phyloP scores from a whole-genome alignment of 2,888 invertebrate genomes.

The Pyralis farinalis region DNA sequence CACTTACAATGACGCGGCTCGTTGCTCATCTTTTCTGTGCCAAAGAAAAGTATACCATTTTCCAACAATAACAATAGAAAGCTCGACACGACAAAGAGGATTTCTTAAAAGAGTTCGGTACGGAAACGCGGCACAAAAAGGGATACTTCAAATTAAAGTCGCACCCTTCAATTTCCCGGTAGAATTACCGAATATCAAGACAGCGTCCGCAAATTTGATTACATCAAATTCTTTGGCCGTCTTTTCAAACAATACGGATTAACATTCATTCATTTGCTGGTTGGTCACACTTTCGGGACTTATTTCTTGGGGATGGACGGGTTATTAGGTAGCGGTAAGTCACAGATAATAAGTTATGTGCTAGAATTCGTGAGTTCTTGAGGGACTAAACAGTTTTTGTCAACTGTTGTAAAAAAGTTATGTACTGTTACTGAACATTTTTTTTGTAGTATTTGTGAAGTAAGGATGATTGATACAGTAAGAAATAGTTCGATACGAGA shows the following conservation, averaged over 20 bases:
- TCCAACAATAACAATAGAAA: not conserved
- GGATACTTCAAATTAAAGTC: conserved; percentile 3
- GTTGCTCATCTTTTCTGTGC: not conserved
- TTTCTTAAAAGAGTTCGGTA: not conserved
- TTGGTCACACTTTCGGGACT: conserved; percentile 10
- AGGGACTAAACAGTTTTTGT: too few species aligned
- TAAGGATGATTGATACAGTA: too few species aligned
- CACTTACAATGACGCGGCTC: not conserved
- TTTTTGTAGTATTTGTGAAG: too few species aligned
- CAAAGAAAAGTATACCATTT: not conserved
- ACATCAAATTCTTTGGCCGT: conserved; percentile 10
- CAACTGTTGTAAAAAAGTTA: too few species aligned
- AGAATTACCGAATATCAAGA: conserved; percentile 4
- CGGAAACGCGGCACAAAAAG: not conserved
- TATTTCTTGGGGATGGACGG: not conserved
- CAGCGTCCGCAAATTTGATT: conserved; percentile 15
- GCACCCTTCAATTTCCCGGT: conserved; percentile 4
- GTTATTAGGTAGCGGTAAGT: not conserved
- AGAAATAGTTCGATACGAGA: too few species aligned
- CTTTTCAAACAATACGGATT: conserved; percentile 13
- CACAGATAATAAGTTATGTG: too few species aligned
- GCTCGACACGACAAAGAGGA: not conserved
- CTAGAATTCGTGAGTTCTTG: too few species aligned
- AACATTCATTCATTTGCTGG: conserved; percentile 16
- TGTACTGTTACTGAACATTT: too few species aligned